Percentiles rank a stretch among this genome's conserved stretches.
phyloP scores from a whole-genome alignment of 1,140 invertebrate species.

The Drosophila obscura region DNA sequence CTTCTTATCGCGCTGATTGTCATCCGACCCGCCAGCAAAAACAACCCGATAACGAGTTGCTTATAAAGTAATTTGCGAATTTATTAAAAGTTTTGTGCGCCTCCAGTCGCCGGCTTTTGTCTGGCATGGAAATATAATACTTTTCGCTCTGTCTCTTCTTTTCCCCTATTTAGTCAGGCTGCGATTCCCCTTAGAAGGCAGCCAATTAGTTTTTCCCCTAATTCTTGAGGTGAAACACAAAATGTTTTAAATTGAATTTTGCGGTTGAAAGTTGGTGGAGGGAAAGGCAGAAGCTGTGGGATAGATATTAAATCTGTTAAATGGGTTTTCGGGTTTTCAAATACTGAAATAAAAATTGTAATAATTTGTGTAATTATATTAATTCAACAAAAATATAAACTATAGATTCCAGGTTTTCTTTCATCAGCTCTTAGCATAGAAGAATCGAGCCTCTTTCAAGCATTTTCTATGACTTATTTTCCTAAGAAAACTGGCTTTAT shows the following conservation, averaged over 20 bases:
- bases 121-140: constrained; percentile 26
- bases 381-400: too few relatives aligned
- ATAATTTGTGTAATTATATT: too few relatives aligned
- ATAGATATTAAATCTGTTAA: constrained; percentile 20
- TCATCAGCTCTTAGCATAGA: not conserved
- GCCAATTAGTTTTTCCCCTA: constrained; percentile 66
- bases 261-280: too few relatives aligned
- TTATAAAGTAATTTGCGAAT: constrained; percentile 79
- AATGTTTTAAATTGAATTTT: too few relatives aligned
- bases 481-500: constrained; percentile 11
- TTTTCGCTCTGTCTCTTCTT: not conserved
- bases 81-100: constrained; percentile 74
- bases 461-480: not conserved
- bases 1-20: constrained; percentile 56
- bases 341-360: too few relatives aligned
- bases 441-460: too few relatives aligned
- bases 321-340: not conserved
- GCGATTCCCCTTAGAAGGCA: not conserved
- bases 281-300: not conserved
- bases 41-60: constrained; percentile 52
- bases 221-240: constrained; percentile 62
- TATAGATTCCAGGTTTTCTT: not conserved
- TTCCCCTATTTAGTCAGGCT: not conserved
- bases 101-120: constrained; percentile 27
- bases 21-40: constrained; percentile 26